phyloP scores from a whole-genome alignment of 2,113 vertebrate genomes.

The Hypocryptadius cinnamomeus region DNA sequence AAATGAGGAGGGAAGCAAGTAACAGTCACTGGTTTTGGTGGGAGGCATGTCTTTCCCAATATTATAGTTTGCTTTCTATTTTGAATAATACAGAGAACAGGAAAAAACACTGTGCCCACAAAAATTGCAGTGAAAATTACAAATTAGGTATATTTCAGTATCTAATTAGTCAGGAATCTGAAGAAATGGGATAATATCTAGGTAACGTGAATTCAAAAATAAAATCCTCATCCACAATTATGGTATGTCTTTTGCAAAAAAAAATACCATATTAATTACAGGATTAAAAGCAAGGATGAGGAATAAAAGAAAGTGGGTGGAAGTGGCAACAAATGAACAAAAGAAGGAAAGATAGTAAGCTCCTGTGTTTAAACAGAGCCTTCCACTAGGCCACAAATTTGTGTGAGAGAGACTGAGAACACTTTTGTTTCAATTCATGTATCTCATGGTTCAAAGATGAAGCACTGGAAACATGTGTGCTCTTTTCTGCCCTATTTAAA shows the following conservation, averaged over 20 bases:
- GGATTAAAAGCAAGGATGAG: not conserved
- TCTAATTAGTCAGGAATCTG: not conserved
- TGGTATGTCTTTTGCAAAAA: not conserved
- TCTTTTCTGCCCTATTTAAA: conserved; percentile 19
- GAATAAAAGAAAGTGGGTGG: not conserved
- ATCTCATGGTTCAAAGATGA: not conserved
- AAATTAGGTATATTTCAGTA: not conserved
- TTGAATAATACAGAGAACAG: not conserved
- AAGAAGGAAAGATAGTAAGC: not conserved
- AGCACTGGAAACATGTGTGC: conserved; percentile 35
- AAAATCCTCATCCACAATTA: not conserved
- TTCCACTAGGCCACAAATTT: not conserved
- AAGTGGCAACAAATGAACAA: not conserved
- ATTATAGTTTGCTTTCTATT: not conserved
- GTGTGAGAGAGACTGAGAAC: not conserved
- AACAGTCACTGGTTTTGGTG: not conserved
- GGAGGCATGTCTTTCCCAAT: not conserved
- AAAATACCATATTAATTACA: not conserved
- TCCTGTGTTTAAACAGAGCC: not conserved
- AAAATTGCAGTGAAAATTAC: not conserved
- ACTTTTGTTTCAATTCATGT: not conserved
- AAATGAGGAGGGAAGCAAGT: not conserved
- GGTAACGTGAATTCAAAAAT: not conserved
- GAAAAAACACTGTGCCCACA: not conserved
- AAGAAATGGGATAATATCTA: not conserved